Base-by-base conservation (phyloP, 2,113 vertebrate genomes). In the Malurus cyaneus region DNA sequence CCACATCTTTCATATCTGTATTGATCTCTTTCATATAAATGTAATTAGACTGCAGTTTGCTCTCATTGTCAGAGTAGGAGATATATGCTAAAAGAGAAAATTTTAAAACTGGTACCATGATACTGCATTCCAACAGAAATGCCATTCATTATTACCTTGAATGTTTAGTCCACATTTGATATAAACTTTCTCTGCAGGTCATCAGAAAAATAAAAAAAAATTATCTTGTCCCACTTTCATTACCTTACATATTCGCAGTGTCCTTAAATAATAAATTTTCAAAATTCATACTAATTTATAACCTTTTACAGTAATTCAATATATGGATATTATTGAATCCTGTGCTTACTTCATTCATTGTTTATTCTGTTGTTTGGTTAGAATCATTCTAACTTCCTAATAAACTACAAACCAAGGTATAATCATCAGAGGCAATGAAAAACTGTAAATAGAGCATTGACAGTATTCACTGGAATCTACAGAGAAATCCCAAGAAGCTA, bases 121-220 rank as follows among this genome's bases (percentile, higher is more conserved):
- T n/a, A 60, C 21, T 24, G 15, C 26, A 85, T 36, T 18, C 9
- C 61, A 18, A 79, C 1, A 5, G n/a, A 62, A 76, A 70, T 73
- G 89, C 39, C 74, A 74, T 73, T 88, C 42, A 31, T 52, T 61
- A 61, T 71, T 60, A 42, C 61, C 29, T 67, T n/a, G 10, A 15
- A 90, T 46, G 39, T 34, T 72, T 78, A 92, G 76, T 69, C 14
- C 17, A 46, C 77, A 88, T 79, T 50, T 66, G 11, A 50, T 31
- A 20, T 2, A 86, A 66, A 23, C 4, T 28, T 92, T 71, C 23
- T 47, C 71, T 34, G 49, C 14, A 66, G 39, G 73, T 59, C 39
- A 80, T 80, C 69, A 74, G n/a, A 47, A 87, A 87, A 82, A 88
- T 88, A 52, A 78, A 24, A 87, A 82, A 89, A 89, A 52, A 78